phyloP scores from a whole-genome alignment of 2,888 invertebrate species.

The Apodemia hepburni region DNA sequence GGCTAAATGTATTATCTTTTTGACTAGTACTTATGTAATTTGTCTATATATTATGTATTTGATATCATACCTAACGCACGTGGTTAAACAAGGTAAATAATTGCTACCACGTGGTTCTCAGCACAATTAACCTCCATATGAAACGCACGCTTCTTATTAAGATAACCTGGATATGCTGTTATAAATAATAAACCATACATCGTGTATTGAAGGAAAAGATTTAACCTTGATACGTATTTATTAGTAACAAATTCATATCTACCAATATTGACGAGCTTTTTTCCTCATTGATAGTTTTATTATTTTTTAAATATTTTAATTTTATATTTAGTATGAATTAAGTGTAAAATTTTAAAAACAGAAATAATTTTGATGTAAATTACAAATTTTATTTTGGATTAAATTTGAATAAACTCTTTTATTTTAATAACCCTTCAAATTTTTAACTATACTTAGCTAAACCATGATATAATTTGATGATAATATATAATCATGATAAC shows the following conservation, averaged over 20 bases:
- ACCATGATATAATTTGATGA: too few species aligned
- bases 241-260: not conserved
- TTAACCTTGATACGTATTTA: not conserved
- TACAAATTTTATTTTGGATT: not conserved
- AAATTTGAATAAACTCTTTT: too few species aligned
- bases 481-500: too few species aligned
- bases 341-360: not conserved
- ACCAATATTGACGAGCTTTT: not conserved
- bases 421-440: too few species aligned
- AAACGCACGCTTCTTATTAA: constrained; percentile 53
- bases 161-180: constrained; percentile 47
- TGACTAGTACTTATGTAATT: constrained; percentile 20
- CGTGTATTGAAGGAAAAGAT: not conserved
- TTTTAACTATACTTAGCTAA: too few species aligned
- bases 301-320: not conserved
- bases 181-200: constrained; percentile 37
- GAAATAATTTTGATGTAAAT: not conserved
- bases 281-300: not conserved
- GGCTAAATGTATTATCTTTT: constrained; percentile 25
- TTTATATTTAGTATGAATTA: not conserved
- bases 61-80: constrained; percentile 43
- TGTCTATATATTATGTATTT: constrained; percentile 13
- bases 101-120: constrained; percentile 68
- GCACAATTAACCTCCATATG: constrained; percentile 62
- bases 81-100: constrained; percentile 72